Percentiles rank a stretch among this genome's conserved stretches.
Conservation (phyloP, 2,113 vertebrate genomes). For the Oxyruncus cristatus region DNA sequence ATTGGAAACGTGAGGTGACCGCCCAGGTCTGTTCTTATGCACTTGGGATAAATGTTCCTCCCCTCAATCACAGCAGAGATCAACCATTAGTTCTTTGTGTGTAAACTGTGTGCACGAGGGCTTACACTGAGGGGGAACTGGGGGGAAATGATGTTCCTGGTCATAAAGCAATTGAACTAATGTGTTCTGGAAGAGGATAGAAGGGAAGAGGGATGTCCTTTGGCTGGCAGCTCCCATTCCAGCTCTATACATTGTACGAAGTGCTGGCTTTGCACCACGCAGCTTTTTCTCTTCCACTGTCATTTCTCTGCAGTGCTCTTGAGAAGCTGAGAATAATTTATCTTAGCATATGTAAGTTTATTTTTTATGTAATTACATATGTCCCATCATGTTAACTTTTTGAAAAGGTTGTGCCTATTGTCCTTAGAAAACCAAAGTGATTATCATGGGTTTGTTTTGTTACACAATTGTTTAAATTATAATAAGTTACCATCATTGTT, state of each 20-base stretch:
- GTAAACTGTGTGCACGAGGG: slow-evolving; percentile 40
- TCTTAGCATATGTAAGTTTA: slow-evolving; percentile 77
- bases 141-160: slow-evolving; percentile 42
- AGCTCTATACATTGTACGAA: slow-evolving; percentile 41
- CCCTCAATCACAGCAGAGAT: slow-evolving; percentile 37
- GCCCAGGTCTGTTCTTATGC: slow-evolving; percentile 32
- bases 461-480: slow-evolving; percentile 82
- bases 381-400: slow-evolving; percentile 74
- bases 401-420: slow-evolving; percentile 74
- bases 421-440: slow-evolving; percentile 78
- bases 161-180: slow-evolving; percentile 46
- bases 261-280: slow-evolving; percentile 47
- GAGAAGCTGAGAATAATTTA: slow-evolving; percentile 77
- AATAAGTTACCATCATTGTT: slow-evolving; percentile 77
- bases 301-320: slow-evolving; percentile 53
- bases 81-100: slow-evolving; percentile 23
- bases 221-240: slow-evolving; percentile 55
- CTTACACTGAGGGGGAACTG: slow-evolving; percentile 8
- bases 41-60: background rate
- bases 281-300: slow-evolving; percentile 38
- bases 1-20: slow-evolving; percentile 2
- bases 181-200: slow-evolving; percentile 34
- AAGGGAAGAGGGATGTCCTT: slow-evolving; percentile 15
- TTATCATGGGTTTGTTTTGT: slow-evolving; percentile 79
- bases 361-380: slow-evolving; percentile 75